phyloP scores from a whole-genome alignment of 2,113 vertebrate species.

The Rhinolophus ferrumequinum region DNA sequence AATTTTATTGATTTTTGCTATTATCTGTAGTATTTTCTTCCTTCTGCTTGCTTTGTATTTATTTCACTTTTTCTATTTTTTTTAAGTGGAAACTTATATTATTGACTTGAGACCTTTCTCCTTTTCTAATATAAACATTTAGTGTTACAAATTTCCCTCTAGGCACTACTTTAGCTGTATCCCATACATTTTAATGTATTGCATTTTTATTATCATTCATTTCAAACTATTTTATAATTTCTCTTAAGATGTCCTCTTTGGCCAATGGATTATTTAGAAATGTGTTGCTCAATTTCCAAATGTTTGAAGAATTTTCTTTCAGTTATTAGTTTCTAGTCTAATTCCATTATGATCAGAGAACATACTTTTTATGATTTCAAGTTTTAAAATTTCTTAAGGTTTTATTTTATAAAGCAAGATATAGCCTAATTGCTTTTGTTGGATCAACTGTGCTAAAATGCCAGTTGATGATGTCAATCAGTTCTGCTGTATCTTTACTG shows the following conservation, averaged over 20 bases:
- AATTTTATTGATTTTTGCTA: not conserved
- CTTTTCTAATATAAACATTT: too few species aligned
- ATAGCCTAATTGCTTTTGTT: not conserved
- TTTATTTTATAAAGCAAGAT: not conserved
- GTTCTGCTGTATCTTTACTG: not conserved
- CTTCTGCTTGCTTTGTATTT: not conserved
- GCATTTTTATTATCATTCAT: not conserved
- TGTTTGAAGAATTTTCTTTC: not conserved
- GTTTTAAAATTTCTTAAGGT: not conserved
- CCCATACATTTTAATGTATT: not conserved
- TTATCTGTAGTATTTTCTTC: not conserved
- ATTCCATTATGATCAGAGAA: not conserved
- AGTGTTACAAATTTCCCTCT: too few species aligned
- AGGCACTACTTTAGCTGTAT: not conserved
- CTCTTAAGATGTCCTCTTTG: not conserved
- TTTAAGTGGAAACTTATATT: not conserved
- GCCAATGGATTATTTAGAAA: not conserved
- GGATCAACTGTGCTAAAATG: not conserved
- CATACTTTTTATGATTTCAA: not conserved
- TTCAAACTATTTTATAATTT: not conserved
- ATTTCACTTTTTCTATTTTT: not conserved
- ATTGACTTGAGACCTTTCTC: not conserved
- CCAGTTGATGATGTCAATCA: not conserved
- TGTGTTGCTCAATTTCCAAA: not conserved
- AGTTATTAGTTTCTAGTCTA: not conserved